Conservation (phyloP, 2,888 invertebrate genomes). For the Autographa gamma region DNA sequence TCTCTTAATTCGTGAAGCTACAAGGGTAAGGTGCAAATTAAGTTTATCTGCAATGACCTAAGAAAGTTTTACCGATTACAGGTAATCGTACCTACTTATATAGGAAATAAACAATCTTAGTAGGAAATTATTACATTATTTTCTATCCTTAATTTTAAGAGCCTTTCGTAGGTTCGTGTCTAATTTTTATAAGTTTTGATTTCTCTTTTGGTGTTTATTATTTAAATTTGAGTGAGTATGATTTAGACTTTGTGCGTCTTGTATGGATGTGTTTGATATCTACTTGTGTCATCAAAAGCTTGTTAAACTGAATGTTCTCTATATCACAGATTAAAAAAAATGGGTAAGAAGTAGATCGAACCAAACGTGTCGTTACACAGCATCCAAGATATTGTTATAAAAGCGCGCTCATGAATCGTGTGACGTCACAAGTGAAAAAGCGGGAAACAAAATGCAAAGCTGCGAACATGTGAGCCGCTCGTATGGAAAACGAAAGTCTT, state of each 20-base stretch:
- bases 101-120: background rate
- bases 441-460: conserved; percentile 86
- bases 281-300: background rate
- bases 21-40: conserved; percentile 17
- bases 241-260: too few relatives aligned
- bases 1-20: conserved; percentile 35
- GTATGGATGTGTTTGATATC: background rate
- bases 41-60: background rate
- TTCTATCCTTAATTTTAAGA: too few relatives aligned
- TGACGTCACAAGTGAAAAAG: conserved; percentile 86
- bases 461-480: conserved; percentile 83
- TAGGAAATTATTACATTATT: too few relatives aligned
- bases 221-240: too few relatives aligned
- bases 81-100: background rate
- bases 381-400: conserved; percentile 59
- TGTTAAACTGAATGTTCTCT: background rate
- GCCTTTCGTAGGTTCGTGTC: too few relatives aligned
- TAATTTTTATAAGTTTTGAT: too few relatives aligned
- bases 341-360: too few relatives aligned
- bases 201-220: too few relatives aligned
- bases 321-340: too few relatives aligned
- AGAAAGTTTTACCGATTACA: background rate
- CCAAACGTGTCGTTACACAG: too few relatives aligned
- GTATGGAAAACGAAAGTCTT: conserved; percentile 89
- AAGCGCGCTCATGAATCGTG: conserved; percentile 70